Percentiles rank a stretch among this genome's conserved stretches.
These are phyloP conservation scores for Hypomesus transpacificus DNA, from an alignment of 2,113 vertebrate species.

Conservation along the genomic window DNA sequence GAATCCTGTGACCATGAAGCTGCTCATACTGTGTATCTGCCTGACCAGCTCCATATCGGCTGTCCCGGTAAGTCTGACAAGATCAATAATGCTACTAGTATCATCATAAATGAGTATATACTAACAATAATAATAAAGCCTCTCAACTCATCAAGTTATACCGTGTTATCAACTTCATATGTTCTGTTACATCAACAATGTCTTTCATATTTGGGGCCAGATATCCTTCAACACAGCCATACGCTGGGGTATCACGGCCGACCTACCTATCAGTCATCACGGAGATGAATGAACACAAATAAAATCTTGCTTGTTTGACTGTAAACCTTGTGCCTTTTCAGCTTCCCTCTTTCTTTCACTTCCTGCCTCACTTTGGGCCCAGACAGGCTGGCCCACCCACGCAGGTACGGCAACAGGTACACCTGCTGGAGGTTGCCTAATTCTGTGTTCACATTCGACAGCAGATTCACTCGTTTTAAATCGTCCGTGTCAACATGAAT, in stretches of 20 bases:
- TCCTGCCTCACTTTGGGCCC: constrained; percentile 61
- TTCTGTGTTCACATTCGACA: neutral
- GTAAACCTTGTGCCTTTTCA: constrained; percentile 16
- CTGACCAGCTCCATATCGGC: constrained; percentile 58
- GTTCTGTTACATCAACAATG: no score
- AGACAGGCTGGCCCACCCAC: constrained; percentile 46
- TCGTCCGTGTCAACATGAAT: constrained; percentile 7
- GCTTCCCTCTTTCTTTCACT: constrained; percentile 58
- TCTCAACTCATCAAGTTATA: no score
- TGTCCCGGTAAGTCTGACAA: constrained; percentile 60
- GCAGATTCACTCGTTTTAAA: neutral
- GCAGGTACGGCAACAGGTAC: constrained; percentile 49
- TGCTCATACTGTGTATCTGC: constrained; percentile 59
- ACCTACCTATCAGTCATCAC: no score
- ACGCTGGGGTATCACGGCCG: no score
- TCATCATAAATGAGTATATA: no score
- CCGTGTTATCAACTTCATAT: no score
- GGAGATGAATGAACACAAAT: no score
- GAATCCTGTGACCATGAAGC: constrained; percentile 53
- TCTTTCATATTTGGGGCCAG: no score
- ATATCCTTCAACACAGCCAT: no score
- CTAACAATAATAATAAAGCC: no score
- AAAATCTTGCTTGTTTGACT: neutral
- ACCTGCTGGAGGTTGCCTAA: neutral
- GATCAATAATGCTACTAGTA: neutral